Base-by-base conservation (phyloP, 1,140 invertebrate species). In the Bombus ignitus region DNA sequence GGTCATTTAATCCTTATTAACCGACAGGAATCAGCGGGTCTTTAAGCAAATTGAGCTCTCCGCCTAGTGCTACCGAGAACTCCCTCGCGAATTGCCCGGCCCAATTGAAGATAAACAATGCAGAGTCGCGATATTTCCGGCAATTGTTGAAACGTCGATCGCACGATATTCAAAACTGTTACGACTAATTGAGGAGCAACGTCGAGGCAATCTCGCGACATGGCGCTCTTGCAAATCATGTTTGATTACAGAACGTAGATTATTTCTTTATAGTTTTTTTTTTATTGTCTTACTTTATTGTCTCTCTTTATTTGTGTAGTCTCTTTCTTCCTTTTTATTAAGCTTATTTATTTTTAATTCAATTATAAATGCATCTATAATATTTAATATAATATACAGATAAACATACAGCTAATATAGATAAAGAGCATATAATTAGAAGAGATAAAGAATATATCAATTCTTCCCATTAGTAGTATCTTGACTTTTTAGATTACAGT, bases 1-100 rank as follows among this genome's bases (percentile, higher is more conserved):
- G 78, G 75, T 80, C 86, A 75, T 85, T 92, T 88, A 83, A 89
- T 88, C 74, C 81, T 87, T 76, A 85, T 86, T 87, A 85, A 91
- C 83, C 80, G 35, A 9, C 66, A 18, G 32, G 74, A 78, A 87
- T 90, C 81, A 88, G 82, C 35, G 44, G 62, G 78, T 86, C 72
- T 88, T 77, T 80, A 86, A 88, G 86, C 86, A 90, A 90, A 90
- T 90, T 86, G 75, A 86, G 62, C 80, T 35, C 72, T 62, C 35
- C 76, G 65, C 47, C 35, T 32, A 18, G 53, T 25, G 42, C 44
- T 65, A 84, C 62, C 42, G 70, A 85, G 79, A 76, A 71, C 65
- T 59, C 78, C 59, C 80, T 72, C 59, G 81, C 70, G 80, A 75
- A 87, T 90, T 85, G 62, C 77, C 78, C 32, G 32, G 68, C 65